Conservation (phyloP, 2,888 invertebrate genomes). For the Pristionchus arcanus region DNA sequence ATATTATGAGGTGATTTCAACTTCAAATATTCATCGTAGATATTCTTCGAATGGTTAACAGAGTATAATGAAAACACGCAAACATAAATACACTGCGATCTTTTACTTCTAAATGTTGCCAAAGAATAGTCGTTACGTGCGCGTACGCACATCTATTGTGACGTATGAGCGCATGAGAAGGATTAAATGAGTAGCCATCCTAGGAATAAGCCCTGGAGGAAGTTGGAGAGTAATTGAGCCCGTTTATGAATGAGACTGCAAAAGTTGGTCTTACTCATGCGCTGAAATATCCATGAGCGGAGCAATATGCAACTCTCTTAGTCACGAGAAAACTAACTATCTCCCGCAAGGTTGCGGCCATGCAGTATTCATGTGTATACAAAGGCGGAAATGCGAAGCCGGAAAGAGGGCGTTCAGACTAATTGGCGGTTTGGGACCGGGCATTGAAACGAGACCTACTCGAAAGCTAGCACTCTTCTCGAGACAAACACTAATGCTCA, state of each 20-base stretch:
- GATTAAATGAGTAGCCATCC: too few species aligned
- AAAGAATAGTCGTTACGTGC: too few species aligned
- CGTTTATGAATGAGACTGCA: not conserved
- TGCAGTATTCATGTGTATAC: conserved; percentile 1
- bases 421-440: not conserved
- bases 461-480: not conserved
- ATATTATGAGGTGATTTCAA: conserved; percentile 71
- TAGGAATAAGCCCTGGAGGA: too few species aligned
- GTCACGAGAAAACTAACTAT: conserved; percentile 33
- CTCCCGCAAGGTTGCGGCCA: not conserved
- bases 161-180: too few species aligned
- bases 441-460: not conserved
- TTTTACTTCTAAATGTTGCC: too few species aligned
- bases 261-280: not conserved
- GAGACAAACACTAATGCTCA: not conserved
- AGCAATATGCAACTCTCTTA: conserved; percentile 5
- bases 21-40: not conserved
- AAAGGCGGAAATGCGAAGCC: conserved; percentile 19
- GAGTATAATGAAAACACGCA: too few species aligned
- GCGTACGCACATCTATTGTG: too few species aligned
- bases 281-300: not conserved
- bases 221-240: not conserved
- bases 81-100: too few species aligned
- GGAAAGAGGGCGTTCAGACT: conserved; percentile 11
- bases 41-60: too few species aligned